These are phyloP conservation scores for Aphrophora alni DNA, from an alignment of 2,888 invertebrate genomes.

Conservation along the genomic window DNA sequence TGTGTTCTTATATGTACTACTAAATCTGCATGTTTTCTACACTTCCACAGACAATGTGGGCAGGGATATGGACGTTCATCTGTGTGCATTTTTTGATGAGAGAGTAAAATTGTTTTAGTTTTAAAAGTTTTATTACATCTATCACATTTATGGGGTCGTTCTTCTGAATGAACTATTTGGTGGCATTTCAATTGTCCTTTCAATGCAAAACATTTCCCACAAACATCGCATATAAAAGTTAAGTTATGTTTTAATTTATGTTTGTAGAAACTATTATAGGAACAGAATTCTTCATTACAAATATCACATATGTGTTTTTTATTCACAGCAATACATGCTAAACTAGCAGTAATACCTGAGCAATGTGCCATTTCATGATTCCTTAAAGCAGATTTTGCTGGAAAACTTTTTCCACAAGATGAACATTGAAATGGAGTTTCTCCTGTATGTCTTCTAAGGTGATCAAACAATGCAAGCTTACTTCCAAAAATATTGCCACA, in stretches of 20 bases:
- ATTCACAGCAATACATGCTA: slow-evolving; percentile 41
- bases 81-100: slow-evolving; percentile 55
- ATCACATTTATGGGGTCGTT: slow-evolving; percentile 50
- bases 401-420: slow-evolving; percentile 40
- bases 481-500: slow-evolving; percentile 29
- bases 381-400: neutral
- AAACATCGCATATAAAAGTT: slow-evolving; percentile 59
- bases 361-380: neutral
- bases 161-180: slow-evolving; percentile 48
- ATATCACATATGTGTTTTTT: slow-evolving; percentile 43
- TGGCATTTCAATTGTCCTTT: slow-evolving; percentile 59
- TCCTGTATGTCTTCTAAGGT: slow-evolving; percentile 48
- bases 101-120: slow-evolving; percentile 42
- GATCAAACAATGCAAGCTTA: slow-evolving; percentile 53
- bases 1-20: slow-evolving; percentile 29
- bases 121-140: slow-evolving; percentile 47
- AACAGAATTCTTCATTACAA: slow-evolving; percentile 44
- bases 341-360: neutral
- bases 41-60: slow-evolving; percentile 62
- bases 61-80: slow-evolving; percentile 62
- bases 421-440: slow-evolving; percentile 51
- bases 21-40: slow-evolving; percentile 27
- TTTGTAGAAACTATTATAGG: slow-evolving; percentile 36
- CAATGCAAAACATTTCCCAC: slow-evolving; percentile 59
- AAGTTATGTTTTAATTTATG: slow-evolving; percentile 55